Evolutionary conservation across 2,888 invertebrate genomes (phyloP), one percentile per base, ranked within the genome.

Genomic region (Hyposoter dolosus): DNA sequence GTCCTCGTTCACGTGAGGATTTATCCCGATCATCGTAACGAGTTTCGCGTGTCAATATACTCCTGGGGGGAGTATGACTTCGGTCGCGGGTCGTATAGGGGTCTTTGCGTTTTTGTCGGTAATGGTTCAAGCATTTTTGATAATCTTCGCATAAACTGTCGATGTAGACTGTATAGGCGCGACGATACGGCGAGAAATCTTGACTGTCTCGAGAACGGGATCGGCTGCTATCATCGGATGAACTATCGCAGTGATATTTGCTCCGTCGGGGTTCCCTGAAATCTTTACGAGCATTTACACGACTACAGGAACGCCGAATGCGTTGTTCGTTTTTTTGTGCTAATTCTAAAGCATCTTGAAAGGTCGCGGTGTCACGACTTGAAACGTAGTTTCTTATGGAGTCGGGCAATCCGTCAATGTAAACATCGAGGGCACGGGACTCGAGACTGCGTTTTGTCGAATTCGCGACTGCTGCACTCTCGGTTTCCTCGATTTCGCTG

Each of bases 131-230:
- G 17, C 45, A 23, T 5, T 69, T 43, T 40, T 1, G 12, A 17
- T 45, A 47, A 0, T 43, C 40, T 15, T 4, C 4, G 28, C 45
- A 45, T 15, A 35, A 0, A 1, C 35, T 12, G 6, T 65, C 65
- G 2, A 35, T 65, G 3, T 17, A 65, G 65, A 45, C 15, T 1
- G 45, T 23, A 45, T 19, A 47, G 4, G 19, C 28, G 10, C 69
- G 45, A 15, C 47, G 45, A 19, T 19, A 47, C 0, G 47, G 69
- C 19, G 69, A 69, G 45, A 47, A 69, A 47, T 69, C 47, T 69
- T 47, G 17, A 28, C 47, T 47, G 4, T 47, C 69, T 10, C 69
- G 69, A 2, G 23, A 45, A 5, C 10, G 47, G 0, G 47, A 28
- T 69, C 69, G 17, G 15, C 69, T 6, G 1, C 28, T 23, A 19